Evolutionary conservation across 2,113 vertebrate genomes (phyloP), one percentile per base, ranked within the genome.

Genomic region (Propithecus coquereli): DNA sequence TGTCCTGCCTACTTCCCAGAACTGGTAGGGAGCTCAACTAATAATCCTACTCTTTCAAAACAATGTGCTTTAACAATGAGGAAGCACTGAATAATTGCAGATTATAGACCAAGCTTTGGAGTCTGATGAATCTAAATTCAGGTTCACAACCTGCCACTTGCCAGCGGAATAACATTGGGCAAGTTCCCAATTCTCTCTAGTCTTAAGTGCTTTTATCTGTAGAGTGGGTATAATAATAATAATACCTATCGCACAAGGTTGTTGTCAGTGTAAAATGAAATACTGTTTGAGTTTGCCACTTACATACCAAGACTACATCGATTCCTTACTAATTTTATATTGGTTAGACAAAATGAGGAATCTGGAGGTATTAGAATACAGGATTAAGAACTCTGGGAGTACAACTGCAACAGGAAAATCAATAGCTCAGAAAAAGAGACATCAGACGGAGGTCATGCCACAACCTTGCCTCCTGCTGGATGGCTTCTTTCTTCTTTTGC

Each of bases 301-400:
- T 22, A 81, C 8, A 71, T 66, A 76, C 18, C 23, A 59, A 91
- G 76, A 71, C 1, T 1, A 11, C n/a, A 12, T 70, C 34, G n/a
- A 91, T 83, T 90, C 47, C 9, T 50, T 85, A 66, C 81, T 50
- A 52, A 95, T 77, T 91, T 94, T 45, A 37, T 86, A 43, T 82
- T 90, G 32, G 8, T 20, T 73, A 84, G 25, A 79, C 22, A 94
- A 80, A 37, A 5, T 2, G 14, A 92, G 86, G 80, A 92, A 73
- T 23, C 34, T 43, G 32, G 30, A 40, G 13, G 43, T 45, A 77
- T 77, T 86, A 50, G 30, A 95, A 50, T 17, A 74, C 73, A 8
- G 4, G 6, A 93, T 80, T 37, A 76, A 68, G 23, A 43, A 85
- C 32, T 92, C 47, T 14, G 13, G n/a, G 10, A 32, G n/a, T 50